A percentile compares a stretch with the other conserved stretches of the same genome.
phyloP scores from a whole-genome alignment of 2,113 vertebrate species.

The Uria aalge region DNA sequence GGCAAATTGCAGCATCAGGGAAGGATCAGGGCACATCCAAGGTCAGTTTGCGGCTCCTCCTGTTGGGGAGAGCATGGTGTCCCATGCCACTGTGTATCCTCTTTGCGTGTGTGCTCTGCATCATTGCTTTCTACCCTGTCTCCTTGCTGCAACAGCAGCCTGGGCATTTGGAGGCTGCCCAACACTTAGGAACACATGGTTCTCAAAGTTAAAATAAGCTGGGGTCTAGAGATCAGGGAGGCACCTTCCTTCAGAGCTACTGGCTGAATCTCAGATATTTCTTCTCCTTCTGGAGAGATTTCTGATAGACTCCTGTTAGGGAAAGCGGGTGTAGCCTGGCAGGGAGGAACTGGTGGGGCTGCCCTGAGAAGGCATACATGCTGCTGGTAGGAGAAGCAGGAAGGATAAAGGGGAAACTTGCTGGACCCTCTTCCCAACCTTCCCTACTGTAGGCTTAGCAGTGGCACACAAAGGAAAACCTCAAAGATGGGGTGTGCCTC shows the following conservation, averaged over 20 bases:
- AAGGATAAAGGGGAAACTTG: neutral
- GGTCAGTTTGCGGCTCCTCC: neutral
- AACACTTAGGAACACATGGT: neutral
- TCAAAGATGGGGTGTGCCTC: neutral
- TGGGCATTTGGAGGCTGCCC: neutral
- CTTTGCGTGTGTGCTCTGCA: neutral
- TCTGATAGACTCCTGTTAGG: neutral
- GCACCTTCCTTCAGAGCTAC: neutral
- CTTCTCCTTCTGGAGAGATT: neutral
- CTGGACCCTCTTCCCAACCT: neutral
- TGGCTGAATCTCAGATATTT: neutral
- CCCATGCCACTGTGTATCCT: neutral
- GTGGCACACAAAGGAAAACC: neutral
- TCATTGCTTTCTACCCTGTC: neutral
- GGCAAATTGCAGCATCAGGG: neutral
- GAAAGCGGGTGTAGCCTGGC: neutral
- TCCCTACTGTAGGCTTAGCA: neutral
- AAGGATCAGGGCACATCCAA: neutral
- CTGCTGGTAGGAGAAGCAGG: neutral
- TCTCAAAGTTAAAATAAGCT: neutral
- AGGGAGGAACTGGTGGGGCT: neutral
- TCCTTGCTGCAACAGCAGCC: neutral
- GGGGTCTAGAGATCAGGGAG: neutral
- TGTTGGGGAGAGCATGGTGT: neutral
- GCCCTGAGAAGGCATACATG: neutral